These are phyloP conservation scores for Psammodynastes pulverulentus DNA, from an alignment of 2,113 vertebrate species.

Conservation along the genomic window DNA sequence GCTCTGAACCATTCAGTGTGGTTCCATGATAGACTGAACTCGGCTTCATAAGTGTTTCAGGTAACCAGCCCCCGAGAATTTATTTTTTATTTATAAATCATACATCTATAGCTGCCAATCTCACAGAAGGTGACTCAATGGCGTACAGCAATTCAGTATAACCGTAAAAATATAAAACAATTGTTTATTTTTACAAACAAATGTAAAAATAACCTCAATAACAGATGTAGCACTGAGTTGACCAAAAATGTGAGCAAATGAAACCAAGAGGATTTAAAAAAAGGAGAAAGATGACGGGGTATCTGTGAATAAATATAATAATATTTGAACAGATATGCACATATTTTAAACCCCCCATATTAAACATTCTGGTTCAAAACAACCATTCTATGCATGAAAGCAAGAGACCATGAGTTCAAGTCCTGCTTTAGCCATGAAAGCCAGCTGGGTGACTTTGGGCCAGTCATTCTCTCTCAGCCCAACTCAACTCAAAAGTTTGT, in stretches of 20 bases:
- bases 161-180: neutral
- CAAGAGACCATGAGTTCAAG: neutral
- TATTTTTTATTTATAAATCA: neutral
- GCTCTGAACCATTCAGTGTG: neutral
- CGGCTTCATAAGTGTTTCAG: neutral
- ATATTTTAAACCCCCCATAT: neutral
- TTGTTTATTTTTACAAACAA: neutral
- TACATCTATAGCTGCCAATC: neutral
- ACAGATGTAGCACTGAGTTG: neutral
- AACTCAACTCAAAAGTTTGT: neutral
- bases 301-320: neutral
- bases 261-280: neutral
- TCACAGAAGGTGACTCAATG: neutral
- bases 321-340: neutral
- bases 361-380: neutral
- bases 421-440: neutral
- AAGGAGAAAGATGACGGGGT: neutral
- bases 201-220: neutral
- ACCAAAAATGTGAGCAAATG: neutral
- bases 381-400: neutral
- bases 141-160: neutral
- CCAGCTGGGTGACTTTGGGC: neutral
- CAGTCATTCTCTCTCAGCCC: neutral
- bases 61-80: neutral
- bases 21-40: neutral